Base-by-base conservation (phyloP, 2,888 invertebrate species). In the Cryptocheilus praepositus region DNA sequence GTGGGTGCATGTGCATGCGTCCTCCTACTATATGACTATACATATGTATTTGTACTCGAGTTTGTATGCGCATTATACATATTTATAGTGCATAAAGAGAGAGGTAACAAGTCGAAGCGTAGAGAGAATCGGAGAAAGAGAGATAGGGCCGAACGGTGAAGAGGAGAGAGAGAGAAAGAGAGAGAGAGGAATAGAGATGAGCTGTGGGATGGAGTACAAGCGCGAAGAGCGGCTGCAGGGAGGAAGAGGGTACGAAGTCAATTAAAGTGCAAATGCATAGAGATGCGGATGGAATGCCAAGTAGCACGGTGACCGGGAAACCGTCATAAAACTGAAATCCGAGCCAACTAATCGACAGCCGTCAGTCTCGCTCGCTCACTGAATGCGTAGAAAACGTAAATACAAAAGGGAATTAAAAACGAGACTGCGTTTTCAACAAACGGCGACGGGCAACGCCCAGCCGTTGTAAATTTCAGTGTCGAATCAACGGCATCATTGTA, bases 201-300 rank as follows among this genome's bases (percentile, higher is more conserved):
- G 64, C 19, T 57, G 36, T 71, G 69, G 36, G 28, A 7, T 28
- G 28, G 28, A 28, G 28, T 28, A 7, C 65, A 58, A 55, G 62
- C 44, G 18, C 3, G 28, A 46, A 46, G 46, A 11, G 49, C 13
- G 54, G 43, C 25, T 62, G 49, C 61, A 53, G 61, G 25, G 62
- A 46, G 46, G 62, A 25, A 60, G 72, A 62, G 60, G 74, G 71
- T 71, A 74, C 70, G 76, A 76, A 83, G 80, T 82, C 86, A 86
- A 87, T 87, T 87, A 87, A 87, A 86, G 85, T 87, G 86, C 83
- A 87, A 87, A 87, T 87, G 79, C 81, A 87, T 87, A 85, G 85
- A 87, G 82, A 87, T 86, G 78, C 71, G 77, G 77, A 75, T 81
- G 75, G 82, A 80, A 85, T 82, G 79, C 75, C 80, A 83, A 85